Conservation (phyloP, 1,140 invertebrate genomes). For the Chironomus tepperi region DNA sequence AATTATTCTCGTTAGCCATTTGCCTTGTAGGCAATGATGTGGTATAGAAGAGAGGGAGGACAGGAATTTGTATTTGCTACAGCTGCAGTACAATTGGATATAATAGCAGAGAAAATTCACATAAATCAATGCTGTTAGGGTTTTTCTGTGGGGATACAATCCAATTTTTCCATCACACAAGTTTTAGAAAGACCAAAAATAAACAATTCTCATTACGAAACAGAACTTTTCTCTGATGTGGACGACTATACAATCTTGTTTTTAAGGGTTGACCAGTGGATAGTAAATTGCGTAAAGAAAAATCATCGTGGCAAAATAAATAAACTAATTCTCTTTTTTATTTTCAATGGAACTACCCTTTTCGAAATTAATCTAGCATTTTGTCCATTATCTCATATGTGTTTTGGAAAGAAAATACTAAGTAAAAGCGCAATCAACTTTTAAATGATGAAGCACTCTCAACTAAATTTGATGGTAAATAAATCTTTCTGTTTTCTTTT, state of each 20-base stretch:
- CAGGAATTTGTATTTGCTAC: neutral
- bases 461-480: too few species aligned
- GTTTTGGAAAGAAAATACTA: too few species aligned
- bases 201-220: slow-evolving; percentile 11
- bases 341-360: neutral
- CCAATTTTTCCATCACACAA: too few species aligned
- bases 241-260: too few species aligned
- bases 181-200: neutral
- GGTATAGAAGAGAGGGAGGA: neutral
- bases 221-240: neutral
- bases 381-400: too few species aligned
- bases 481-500: neutral
- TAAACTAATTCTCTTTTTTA: neutral
- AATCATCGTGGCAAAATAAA: slow-evolving; percentile 8
- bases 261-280: neutral
- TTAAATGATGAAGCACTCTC: too few species aligned
- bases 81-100: neutral
- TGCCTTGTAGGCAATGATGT: neutral
- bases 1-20: slow-evolving; percentile 13
- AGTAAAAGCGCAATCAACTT: too few species aligned
- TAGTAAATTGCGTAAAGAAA: neutral
- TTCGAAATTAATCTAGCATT: too few species aligned
- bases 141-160: neutral
- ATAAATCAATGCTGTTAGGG: slow-evolving; percentile 6
- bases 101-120: neutral